phyloP scores from a whole-genome alignment of 2,113 vertebrate genomes.

The Pelodiscus sinensis region DNA sequence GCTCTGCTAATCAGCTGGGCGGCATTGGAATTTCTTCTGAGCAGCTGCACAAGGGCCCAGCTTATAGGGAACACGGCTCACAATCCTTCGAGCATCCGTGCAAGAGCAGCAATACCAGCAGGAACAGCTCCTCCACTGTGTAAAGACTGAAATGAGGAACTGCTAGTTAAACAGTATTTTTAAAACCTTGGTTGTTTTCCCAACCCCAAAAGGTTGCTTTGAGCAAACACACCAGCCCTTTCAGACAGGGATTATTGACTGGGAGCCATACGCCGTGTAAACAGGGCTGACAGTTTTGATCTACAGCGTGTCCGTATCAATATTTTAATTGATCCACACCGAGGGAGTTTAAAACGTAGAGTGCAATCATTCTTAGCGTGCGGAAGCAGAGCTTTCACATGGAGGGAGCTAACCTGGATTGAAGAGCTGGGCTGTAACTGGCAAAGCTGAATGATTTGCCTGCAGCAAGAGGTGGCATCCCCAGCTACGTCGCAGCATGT shows the following conservation, averaged over 20 bases:
- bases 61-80: too few relatives aligned
- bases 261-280: constrained; percentile 16
- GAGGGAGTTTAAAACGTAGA: not conserved
- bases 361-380: fast-evolving
- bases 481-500: not conserved
- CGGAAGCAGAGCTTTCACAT: fast-evolving
- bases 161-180: not conserved
- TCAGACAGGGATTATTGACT: constrained; percentile 41
- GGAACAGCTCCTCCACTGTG: not conserved
- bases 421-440: not conserved
- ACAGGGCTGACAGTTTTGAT: constrained; percentile 55
- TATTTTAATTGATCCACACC: not conserved
- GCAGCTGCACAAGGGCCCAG: too few relatives aligned
- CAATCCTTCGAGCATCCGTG: not conserved
- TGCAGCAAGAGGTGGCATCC: not conserved
- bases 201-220: not conserved
- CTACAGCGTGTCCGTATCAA: not conserved
- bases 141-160: not conserved
- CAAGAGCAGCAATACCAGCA: not conserved
- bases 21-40: too few relatives aligned
- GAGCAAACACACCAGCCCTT: constrained; percentile 38
- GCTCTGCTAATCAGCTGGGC: too few relatives aligned
- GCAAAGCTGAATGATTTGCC: not conserved
- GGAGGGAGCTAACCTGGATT: not conserved
- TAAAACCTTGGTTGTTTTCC: not conserved